A percentile compares a stretch with the other conserved stretches of the same genome.
Conservation (phyloP, 1,140 invertebrate species). For the Calliphora vicina region DNA sequence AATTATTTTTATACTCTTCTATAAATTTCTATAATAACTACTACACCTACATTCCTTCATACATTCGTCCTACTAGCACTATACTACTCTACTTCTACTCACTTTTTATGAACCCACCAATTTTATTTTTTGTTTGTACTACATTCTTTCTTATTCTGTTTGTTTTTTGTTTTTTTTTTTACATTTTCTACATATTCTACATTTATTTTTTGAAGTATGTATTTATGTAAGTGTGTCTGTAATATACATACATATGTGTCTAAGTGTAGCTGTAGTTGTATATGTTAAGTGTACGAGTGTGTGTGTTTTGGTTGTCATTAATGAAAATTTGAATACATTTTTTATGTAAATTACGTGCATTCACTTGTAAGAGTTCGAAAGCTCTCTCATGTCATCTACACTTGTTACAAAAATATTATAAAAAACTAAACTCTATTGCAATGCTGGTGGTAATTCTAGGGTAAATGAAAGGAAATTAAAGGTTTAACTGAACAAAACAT, state of each 20-base stretch:
- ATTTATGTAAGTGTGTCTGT: too few relatives aligned
- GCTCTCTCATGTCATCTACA: background rate
- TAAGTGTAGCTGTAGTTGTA: background rate
- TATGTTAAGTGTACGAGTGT: background rate
- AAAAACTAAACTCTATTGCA: background rate
- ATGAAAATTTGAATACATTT: background rate
- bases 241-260: background rate
- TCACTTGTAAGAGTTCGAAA: slow-evolving; percentile 5
- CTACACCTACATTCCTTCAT: too few relatives aligned
- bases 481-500: too few relatives aligned
- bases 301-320: background rate
- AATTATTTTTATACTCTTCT: too few relatives aligned
- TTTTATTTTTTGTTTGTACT: background rate
- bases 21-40: too few relatives aligned
- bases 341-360: background rate
- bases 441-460: background rate
- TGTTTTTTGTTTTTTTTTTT: background rate
- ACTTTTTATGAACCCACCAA: background rate
- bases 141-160: background rate
- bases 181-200: background rate
- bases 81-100: background rate
- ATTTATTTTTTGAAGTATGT: background rate
- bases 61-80: too few relatives aligned
- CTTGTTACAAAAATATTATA: background rate
- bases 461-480: too few relatives aligned